Evolutionary conservation across 2,113 vertebrate genomes (phyloP).

Genomic region (Megaceryle torquata): DNA sequence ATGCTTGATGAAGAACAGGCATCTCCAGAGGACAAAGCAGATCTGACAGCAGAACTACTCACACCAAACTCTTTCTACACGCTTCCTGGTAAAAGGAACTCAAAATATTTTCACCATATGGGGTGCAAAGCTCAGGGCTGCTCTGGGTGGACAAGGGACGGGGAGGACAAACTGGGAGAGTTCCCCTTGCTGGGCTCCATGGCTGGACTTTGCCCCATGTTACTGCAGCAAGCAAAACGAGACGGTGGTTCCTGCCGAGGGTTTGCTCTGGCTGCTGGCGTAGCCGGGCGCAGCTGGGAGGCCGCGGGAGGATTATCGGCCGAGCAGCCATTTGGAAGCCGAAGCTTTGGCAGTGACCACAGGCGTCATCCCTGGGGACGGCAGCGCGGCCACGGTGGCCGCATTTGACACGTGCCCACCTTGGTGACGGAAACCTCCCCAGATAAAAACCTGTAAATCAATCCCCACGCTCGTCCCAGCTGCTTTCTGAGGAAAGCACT

Average conservation of each 20-base stretch:
- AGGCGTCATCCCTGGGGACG: fast-evolving
- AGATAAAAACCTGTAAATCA: no score
- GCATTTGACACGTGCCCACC: neutral
- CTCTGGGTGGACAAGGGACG: fast-evolving
- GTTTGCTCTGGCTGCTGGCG: neutral
- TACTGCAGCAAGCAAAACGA: neutral
- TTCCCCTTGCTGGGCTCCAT: no score
- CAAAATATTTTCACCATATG: neutral
- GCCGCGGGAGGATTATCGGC: no score
- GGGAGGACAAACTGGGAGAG: neutral
- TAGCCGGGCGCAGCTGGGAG: no score
- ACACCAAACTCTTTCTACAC: neutral
- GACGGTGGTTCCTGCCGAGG: neutral
- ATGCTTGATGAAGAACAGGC: fast-evolving
- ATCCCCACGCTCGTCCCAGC: neutral
- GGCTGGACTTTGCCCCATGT: fast-evolving
- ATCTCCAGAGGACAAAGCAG: neutral
- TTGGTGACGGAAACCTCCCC: no score
- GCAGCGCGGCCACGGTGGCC: fast-evolving
- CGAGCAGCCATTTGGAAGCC: neutral
- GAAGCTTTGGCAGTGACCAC: neutral
- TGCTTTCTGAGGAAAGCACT: neutral
- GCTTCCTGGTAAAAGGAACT: neutral
- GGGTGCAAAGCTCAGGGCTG: neutral
- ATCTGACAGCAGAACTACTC: neutral